These are phyloP conservation scores for Catotricha subobsoleta DNA, from an alignment of 2,888 invertebrate species.

Conservation along the genomic window DNA sequence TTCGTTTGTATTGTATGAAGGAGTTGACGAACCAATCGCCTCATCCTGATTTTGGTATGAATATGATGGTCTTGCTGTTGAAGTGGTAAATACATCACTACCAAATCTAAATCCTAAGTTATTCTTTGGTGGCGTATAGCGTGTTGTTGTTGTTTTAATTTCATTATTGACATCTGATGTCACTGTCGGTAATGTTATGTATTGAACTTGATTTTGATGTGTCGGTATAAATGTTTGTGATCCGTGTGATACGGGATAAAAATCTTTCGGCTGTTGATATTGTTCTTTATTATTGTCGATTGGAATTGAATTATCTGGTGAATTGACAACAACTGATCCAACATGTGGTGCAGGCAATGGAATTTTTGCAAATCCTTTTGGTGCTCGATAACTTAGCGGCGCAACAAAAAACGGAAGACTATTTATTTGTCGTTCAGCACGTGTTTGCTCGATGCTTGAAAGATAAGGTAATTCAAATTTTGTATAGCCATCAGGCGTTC, in stretches of 20 bases:
- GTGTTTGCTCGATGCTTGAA: constrained; percentile 47
- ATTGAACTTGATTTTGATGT: constrained; percentile 14
- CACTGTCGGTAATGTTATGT: constrained; percentile 8
- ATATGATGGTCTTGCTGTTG: constrained; percentile 15
- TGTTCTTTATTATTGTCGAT: constrained; percentile 9
- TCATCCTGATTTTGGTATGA: constrained; percentile 17
- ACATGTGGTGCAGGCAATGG: constrained; percentile 73
- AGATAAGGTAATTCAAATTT: constrained; percentile 72
- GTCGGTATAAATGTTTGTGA: constrained; percentile 16
- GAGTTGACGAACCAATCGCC: constrained; percentile 17
- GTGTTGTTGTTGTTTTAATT: not conserved
- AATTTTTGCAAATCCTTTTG: constrained; percentile 67
- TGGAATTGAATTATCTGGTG: constrained; percentile 15
- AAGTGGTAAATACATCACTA: not conserved
- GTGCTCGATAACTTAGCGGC: constrained; percentile 67
- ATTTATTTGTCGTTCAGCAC: constrained; percentile 51
- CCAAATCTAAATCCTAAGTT: constrained; percentile 1
- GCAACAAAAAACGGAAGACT: constrained; percentile 72
- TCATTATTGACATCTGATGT: too few species aligned
- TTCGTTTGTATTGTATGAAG: not conserved
- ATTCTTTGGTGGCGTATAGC: not conserved
- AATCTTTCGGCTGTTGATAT: too few species aligned
- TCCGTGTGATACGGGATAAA: constrained; percentile 15
- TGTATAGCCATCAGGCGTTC: constrained; percentile 49
- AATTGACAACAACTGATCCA: constrained; percentile 63